phyloP scores from a whole-genome alignment of 2,888 invertebrate species.

The Amphipyra berbera region DNA sequence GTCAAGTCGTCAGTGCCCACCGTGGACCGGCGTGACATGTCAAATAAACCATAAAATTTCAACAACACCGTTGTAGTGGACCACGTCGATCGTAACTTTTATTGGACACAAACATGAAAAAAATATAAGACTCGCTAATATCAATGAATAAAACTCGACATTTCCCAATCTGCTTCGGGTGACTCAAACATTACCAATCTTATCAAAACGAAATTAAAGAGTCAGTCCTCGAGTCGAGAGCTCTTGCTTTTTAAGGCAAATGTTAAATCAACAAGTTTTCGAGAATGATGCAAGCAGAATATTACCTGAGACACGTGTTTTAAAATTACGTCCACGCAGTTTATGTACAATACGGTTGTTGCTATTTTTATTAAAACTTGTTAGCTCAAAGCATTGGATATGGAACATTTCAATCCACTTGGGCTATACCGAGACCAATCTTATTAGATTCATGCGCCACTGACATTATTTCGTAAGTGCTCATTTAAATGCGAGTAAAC shows the following conservation, averaged over 20 bases:
- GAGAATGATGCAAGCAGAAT: slow-evolving; percentile 75
- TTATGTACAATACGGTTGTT: slow-evolving; percentile 58
- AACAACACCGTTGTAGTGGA: slow-evolving; percentile 41
- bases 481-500: slow-evolving; percentile 78
- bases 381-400: slow-evolving; percentile 48
- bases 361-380: slow-evolving; percentile 38
- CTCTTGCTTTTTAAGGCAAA: slow-evolving; percentile 78
- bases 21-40: slow-evolving; percentile 69
- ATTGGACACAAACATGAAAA: slow-evolving; percentile 48
- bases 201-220: slow-evolving; percentile 77
- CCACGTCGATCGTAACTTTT: slow-evolving; percentile 60
- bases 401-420: slow-evolving; percentile 58
- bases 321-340: slow-evolving; percentile 66
- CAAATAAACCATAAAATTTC: slow-evolving; percentile 78
- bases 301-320: slow-evolving; percentile 61
- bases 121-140: slow-evolving; percentile 37
- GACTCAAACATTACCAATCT: slow-evolving; percentile 69
- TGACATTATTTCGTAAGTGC: slow-evolving; percentile 73
- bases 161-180: slow-evolving; percentile 65
- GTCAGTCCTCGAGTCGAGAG: slow-evolving; percentile 65
- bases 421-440: slow-evolving; percentile 67
- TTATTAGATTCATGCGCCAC: slow-evolving; percentile 68
- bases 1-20: slow-evolving; percentile 73
- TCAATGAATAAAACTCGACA: slow-evolving; percentile 54
- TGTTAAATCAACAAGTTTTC: slow-evolving; percentile 83